phyloP scores from a whole-genome alignment of 2,888 invertebrate species.

The Lycophotia porphyrea region DNA sequence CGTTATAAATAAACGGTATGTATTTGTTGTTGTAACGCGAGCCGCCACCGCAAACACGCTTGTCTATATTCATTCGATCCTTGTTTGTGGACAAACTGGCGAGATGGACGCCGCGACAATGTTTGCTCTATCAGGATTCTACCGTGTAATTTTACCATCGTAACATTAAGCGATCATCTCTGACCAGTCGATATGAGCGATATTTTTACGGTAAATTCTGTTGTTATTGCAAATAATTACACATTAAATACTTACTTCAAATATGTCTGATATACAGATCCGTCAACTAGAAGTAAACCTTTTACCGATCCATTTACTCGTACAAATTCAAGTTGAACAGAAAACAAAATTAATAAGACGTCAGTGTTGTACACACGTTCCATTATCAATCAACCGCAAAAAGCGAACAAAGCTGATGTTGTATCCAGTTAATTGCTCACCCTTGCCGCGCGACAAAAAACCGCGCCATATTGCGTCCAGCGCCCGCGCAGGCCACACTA shows the following conservation, averaged over 20 bases:
- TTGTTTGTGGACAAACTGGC: slow-evolving; percentile 87
- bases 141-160: slow-evolving; percentile 81
- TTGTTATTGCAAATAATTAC: background rate
- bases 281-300: slow-evolving; percentile 1
- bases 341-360: slow-evolving; percentile 52
- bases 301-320: background rate
- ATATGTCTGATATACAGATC: background rate
- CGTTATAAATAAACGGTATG: slow-evolving; percentile 75
- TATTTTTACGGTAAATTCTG: slow-evolving; percentile 18
- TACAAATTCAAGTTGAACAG: slow-evolving; percentile 27
- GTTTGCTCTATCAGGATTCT: slow-evolving; percentile 80
- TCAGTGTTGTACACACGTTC: slow-evolving; percentile 68
- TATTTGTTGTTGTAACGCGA: slow-evolving; percentile 88
- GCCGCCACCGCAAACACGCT: slow-evolving; percentile 83
- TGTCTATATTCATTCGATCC: slow-evolving; percentile 88
- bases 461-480: slow-evolving; percentile 89
- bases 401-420: slow-evolving; percentile 81
- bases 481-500: slow-evolving; percentile 78
- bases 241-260: background rate
- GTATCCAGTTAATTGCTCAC: slow-evolving; percentile 87
- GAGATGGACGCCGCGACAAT: slow-evolving; percentile 84
- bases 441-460: slow-evolving; percentile 83
- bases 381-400: slow-evolving; percentile 84
- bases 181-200: slow-evolving; percentile 1
- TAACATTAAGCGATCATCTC: slow-evolving; percentile 42